Conservation (phyloP, 2,797 vertebrate genomes). For the Danio aesculapii region DNA sequence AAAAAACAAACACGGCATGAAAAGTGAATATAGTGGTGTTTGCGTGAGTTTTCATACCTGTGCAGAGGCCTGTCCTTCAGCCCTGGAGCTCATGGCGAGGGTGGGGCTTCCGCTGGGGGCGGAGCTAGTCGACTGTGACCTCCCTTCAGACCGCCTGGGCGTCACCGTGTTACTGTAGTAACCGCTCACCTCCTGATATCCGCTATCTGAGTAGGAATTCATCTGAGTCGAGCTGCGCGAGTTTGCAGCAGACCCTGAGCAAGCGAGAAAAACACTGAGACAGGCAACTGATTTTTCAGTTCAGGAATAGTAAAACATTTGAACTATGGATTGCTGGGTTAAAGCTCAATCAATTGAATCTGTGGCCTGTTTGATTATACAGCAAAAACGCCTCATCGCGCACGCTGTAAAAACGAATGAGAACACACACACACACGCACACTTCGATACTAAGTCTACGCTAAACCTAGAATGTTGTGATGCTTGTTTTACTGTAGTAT, state of each 20-base stretch:
- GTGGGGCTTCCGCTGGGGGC: constrained; percentile 82
- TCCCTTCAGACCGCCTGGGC: constrained; percentile 85
- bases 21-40: neutral
- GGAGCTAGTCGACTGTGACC: constrained; percentile 85
- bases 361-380: neutral
- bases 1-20: neutral
- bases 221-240: constrained; percentile 93
- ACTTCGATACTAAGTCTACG: neutral
- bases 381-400: neutral
- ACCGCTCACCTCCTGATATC: constrained; percentile 95
- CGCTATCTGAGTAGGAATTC: constrained; percentile 97
- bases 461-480: neutral
- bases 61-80: constrained; percentile 84
- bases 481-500: neutral
- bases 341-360: neutral
- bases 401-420: neutral
- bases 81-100: constrained; percentile 79
- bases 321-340: neutral
- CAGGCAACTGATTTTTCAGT: neutral
- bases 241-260: constrained; percentile 91
- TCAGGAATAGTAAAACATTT: neutral
- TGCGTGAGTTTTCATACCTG: constrained; percentile 77
- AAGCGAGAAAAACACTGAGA: neutral
- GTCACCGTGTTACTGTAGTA: constrained; percentile 92
- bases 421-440: no score